Base-by-base conservation (phyloP, 2,797 vertebrate genomes). In the Phataginus tricuspis region DNA sequence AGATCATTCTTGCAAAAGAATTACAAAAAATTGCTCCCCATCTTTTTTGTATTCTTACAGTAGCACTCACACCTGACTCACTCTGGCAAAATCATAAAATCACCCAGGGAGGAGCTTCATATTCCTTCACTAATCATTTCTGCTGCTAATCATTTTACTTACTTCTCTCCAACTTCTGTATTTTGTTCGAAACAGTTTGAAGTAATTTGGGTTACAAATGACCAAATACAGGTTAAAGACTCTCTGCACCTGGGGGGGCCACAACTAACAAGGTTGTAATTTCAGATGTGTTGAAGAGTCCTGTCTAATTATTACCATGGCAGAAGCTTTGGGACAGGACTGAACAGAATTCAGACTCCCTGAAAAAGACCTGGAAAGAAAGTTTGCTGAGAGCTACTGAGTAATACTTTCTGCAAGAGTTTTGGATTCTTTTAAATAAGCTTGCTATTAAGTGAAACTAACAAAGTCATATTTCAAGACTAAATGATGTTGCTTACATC, bases 221-320 rank as follows among this genome's bases (percentile, higher is more conserved):
- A 11, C 10, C 45, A 45, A 45, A 45, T 45, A 45, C 92, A n/a
- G 90, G 13, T 89, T 92, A 57, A 79, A 96, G 95, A 87, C 96
- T 83, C 69, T 96, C 1, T 96, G 71, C 53, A 57, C 79, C 63
- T 96, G 71, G 61, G 96, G 96, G 84, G 85, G 85, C 66, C 96
- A 97, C 92, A 68, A 31, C 89, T 94, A 94, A 82, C 27, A 95
- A 83, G 89, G 45, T 92, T 96, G n/a, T 98, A 96, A 96, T 97
- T 98, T 98, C 91, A 86, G 96, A 94, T 59, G 86, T 96, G 90
- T 97, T 72, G 85, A 97, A 79, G 79, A 97, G 77, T 97, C 63
- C 74, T 90, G 29, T 95, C 84, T 98, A 97, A 97, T 98, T 98
- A 98, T 94, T 97, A 96, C 86, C 71, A 49, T 98, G 89, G 71